A percentile compares a stretch with the other conserved stretches of the same genome.
These are phyloP conservation scores for Ascaphus truei DNA, from an alignment of 2,113 vertebrate genomes.

Conservation along the genomic window DNA sequence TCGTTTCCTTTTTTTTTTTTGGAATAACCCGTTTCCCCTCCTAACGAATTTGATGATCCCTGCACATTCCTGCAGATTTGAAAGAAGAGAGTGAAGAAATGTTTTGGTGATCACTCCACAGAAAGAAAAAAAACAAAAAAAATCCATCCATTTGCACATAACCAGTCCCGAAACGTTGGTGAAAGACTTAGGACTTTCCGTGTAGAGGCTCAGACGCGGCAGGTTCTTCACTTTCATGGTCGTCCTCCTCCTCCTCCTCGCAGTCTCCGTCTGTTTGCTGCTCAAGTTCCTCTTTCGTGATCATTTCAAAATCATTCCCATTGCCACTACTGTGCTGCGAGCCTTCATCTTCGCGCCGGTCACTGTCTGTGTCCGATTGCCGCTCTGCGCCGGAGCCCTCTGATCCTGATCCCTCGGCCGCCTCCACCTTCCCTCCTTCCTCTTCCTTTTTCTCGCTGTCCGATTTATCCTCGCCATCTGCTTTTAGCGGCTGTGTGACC, in stretches of 20 bases:
- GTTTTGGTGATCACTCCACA: slow-evolving; percentile 69
- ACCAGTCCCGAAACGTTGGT: slow-evolving; percentile 60
- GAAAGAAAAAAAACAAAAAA: no score
- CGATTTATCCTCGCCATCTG: slow-evolving; percentile 88
- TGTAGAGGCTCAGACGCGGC: slow-evolving; percentile 65
- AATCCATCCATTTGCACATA: slow-evolving; percentile 68
- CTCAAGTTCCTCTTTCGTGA: slow-evolving; percentile 96
- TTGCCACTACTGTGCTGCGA: slow-evolving; percentile 97
- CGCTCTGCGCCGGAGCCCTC: slow-evolving; percentile 69
- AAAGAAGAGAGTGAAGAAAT: slow-evolving; percentile 57
- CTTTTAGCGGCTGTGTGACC: slow-evolving; percentile 77
- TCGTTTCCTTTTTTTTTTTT: neutral
- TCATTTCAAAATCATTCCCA: slow-evolving; percentile 98
- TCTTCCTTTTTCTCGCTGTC: slow-evolving; percentile 93
- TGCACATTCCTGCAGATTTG: slow-evolving; percentile 47
- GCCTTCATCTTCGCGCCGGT: slow-evolving; percentile 89
- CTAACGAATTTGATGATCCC: slow-evolving; percentile 33
- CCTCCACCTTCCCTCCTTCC: slow-evolving; percentile 69
- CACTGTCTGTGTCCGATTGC: slow-evolving; percentile 93
- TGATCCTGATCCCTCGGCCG: slow-evolving; percentile 51
- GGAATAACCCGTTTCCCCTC: neutral
- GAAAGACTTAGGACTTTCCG: slow-evolving; percentile 77
- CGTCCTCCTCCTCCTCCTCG: slow-evolving; percentile 70
- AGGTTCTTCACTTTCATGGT: slow-evolving; percentile 59
- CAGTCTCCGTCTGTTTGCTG: slow-evolving; percentile 90